phyloP scores from a whole-genome alignment of 2,113 vertebrate genomes.

The Pithys albifrons region DNA sequence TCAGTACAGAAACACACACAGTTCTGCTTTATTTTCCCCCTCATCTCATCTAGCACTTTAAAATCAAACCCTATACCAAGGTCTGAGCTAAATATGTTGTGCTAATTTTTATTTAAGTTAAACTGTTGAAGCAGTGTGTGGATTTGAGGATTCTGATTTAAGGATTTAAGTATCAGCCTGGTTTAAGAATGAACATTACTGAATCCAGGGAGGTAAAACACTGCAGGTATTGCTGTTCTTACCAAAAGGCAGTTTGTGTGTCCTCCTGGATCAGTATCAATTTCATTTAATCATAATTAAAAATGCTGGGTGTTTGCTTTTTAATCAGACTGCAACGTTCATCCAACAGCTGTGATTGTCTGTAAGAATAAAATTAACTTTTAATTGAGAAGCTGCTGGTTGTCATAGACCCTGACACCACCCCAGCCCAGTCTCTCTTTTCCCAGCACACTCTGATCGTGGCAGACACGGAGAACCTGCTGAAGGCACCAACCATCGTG shows the following conservation, averaged over 20 bases:
- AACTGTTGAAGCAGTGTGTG: rapidly evolving
- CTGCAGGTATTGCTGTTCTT: not conserved
- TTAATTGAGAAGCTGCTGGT: not conserved
- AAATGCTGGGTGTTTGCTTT: not conserved
- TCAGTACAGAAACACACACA: rapidly evolving
- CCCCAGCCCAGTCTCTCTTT: too few species aligned
- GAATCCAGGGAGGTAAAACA: not conserved
- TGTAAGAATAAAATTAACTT: not conserved
- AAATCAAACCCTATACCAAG: not conserved
- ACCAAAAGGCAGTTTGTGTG: not conserved
- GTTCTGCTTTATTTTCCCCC: too few species aligned
- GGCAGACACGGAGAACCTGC: conserved; percentile 89
- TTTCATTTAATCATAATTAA: not conserved
- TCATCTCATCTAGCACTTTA: not conserved
- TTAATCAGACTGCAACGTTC: rapidly evolving
- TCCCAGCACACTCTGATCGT: conserved; percentile 91
- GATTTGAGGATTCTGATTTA: not conserved
- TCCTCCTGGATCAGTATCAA: not conserved
- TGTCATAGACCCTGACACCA: rapidly evolving
- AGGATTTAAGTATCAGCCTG: not conserved
- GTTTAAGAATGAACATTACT: not conserved
- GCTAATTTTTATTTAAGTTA: not conserved
- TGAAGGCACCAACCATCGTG: conserved; percentile 95
- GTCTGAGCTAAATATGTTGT: not conserved
- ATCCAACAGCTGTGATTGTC: not conserved